Conservation (phyloP, 2,113 vertebrate genomes). For the Salvelinus fontinalis region DNA sequence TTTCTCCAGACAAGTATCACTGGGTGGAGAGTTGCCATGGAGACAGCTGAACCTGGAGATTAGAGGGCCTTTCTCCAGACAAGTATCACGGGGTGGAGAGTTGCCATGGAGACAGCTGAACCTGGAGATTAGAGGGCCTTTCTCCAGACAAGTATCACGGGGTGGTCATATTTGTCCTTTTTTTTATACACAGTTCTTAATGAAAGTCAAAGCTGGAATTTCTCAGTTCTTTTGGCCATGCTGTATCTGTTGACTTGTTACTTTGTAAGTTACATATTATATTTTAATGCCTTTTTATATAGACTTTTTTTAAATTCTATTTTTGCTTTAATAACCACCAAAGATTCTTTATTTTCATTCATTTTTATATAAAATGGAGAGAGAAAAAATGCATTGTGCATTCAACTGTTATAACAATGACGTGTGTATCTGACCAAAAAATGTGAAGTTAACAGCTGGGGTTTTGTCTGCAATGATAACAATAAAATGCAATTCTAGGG, state of each 20-base stretch:
- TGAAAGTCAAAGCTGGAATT: conserved; percentile 86
- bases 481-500: conserved; percentile 73
- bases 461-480: conserved; percentile 73
- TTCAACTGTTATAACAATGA: conserved; percentile 73
- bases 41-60: too few relatives aligned
- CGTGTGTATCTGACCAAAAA: conserved; percentile 77
- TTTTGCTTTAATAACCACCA: conserved; percentile 71
- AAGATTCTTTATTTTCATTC: conserved; percentile 78
- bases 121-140: too few relatives aligned
- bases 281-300: conserved; percentile 75
- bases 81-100: too few relatives aligned
- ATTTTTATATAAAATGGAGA: conserved; percentile 54
- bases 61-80: too few relatives aligned
- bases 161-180: conserved; percentile 67
- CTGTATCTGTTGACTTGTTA: conserved; percentile 85
- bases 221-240: conserved; percentile 80
- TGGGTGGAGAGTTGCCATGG: too few relatives aligned
- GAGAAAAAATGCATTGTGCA: conserved; percentile 65
- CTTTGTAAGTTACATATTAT: conserved; percentile 81
- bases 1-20: too few relatives aligned
- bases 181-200: conserved; percentile 71
- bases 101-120: too few relatives aligned
- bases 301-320: conserved; percentile 61
- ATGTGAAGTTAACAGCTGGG: conserved; percentile 79
- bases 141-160: too few relatives aligned